phyloP scores from a whole-genome alignment of 2,888 invertebrate species.

The Plemyria rubiginata region DNA sequence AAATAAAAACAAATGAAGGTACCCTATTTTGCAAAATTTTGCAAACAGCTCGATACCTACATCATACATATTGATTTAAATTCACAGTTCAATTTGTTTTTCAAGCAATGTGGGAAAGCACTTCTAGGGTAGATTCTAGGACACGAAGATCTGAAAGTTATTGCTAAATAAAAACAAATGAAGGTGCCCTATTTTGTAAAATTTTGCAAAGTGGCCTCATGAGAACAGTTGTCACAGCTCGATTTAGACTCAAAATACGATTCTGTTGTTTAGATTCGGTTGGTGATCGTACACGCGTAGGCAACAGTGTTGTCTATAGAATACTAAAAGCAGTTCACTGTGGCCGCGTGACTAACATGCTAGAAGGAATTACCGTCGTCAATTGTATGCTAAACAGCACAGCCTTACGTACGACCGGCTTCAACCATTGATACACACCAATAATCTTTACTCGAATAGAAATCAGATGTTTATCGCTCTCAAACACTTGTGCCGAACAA shows the following conservation, averaged over 20 bases:
- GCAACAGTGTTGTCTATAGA: conserved; percentile 60
- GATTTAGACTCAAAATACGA: conserved; percentile 55
- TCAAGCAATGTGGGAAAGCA: conserved; percentile 31
- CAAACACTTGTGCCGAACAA: conserved; percentile 29
- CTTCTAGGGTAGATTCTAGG: too few relatives aligned
- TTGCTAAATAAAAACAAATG: conserved; percentile 37
- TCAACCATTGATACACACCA: conserved; percentile 46
- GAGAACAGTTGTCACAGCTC: conserved; percentile 76
- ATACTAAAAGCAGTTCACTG: conserved; percentile 71
- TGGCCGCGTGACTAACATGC: conserved; percentile 77
- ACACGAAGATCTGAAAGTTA: conserved; percentile 26
- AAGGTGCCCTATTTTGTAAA: conserved; percentile 60
- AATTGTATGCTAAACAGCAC: conserved; percentile 77
- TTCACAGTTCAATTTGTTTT: conserved; percentile 21
- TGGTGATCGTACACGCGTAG: conserved; percentile 70
- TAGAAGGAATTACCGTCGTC: conserved; percentile 72
- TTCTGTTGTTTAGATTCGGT: conserved; percentile 56
- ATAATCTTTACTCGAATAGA: conserved; percentile 31
- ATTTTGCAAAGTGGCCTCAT: conserved; percentile 73
- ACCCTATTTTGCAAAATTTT: conserved; percentile 67
- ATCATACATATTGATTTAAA: conserved; percentile 26
- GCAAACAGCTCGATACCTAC: conserved; percentile 57
- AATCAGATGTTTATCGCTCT: conserved; percentile 33
- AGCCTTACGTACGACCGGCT: conserved; percentile 45
- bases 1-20: conserved; percentile 34